These are phyloP conservation scores for Parelbella ahira DNA, from an alignment of 2,888 invertebrate genomes.

Conservation along the genomic window DNA sequence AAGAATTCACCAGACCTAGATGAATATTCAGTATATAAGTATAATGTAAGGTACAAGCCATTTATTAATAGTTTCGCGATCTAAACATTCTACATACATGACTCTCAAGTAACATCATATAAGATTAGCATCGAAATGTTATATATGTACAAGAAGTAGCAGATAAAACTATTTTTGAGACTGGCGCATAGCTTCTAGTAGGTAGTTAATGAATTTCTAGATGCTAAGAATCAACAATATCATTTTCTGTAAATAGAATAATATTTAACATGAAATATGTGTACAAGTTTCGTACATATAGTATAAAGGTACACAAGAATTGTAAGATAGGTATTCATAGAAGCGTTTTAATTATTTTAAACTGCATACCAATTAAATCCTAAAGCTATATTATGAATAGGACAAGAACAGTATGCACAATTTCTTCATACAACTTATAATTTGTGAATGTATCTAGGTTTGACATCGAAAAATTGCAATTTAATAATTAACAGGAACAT, in stretches of 20 bases:
- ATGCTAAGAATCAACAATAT: slow-evolving; percentile 8
- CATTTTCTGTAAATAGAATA: slow-evolving; percentile 1
- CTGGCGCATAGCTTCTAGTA: slow-evolving; percentile 13
- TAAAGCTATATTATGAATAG: no score
- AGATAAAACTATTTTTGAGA: slow-evolving; percentile 19
- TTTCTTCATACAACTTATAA: slow-evolving; percentile 1
- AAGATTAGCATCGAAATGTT: slow-evolving; percentile 12
- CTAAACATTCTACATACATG: slow-evolving; percentile 15
- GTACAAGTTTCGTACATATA: background rate
- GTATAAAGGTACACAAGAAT: no score
- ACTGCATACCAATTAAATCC: background rate
- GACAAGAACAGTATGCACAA: no score
- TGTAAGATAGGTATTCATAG: background rate
- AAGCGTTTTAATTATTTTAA: slow-evolving; percentile 6
- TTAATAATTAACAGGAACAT: slow-evolving; percentile 7
- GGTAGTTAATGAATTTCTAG: slow-evolving; percentile 15
- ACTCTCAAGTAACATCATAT: slow-evolving; percentile 19
- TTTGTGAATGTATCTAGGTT: background rate
- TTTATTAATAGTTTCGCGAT: slow-evolving; percentile 13
- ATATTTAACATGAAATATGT: slow-evolving; percentile 7
- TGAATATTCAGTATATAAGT: slow-evolving; percentile 11
- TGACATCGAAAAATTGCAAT: background rate
- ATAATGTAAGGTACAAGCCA: slow-evolving; percentile 19
- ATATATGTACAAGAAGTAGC: slow-evolving; percentile 19
- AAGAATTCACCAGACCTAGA: slow-evolving; percentile 25